Base-by-base conservation (phyloP, 2,797 vertebrate genomes). In the Remorina albescens region DNA sequence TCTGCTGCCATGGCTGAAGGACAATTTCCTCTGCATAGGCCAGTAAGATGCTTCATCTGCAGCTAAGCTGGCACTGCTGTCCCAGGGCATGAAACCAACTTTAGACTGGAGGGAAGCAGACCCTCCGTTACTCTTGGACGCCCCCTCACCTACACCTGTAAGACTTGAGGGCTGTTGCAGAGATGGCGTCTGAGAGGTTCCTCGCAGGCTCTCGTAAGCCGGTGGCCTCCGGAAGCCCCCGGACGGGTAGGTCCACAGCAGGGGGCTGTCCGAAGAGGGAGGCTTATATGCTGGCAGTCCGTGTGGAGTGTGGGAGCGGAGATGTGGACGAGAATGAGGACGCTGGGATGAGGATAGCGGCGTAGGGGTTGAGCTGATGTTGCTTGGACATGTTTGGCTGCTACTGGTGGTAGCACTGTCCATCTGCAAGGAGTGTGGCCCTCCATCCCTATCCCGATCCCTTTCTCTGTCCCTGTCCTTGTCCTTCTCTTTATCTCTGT, bases 181-280 rank as follows among this genome's bases (percentile, higher is more conserved):
- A 34, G 89, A 92, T 1, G 92, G 90, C 8, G 88, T 92, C 49
- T 91, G 93, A 44, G 90, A 87, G 83, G 89, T 90, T 28, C 92
- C 93, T 36, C 94, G 87, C 30, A 96, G 82, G 85, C 96, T 97
- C 67, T 97, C 96, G 2, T 97, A 97, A 65, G 97, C 96, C 0
- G 97, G 97, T 19, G 96, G 97, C 41, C 96, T 95, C 23, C 94
- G 93, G 82, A 96, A 94, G 36, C 95, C 96, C 10, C 94, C 91
- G 0, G 97, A 96, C 23, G 96, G 96, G 88, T 97, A 97, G 41
- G 96, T 97, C 97, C 97, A 97, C 54, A 97, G 94, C 21, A 96
- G 91, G 26, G 95, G 94, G 85, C 94, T 94, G 90, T 96, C 95
- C 0, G 94, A 93, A 1, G 93, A 91, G n/a, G 94, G 93, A 13